Base-by-base conservation (phyloP, 2,113 vertebrate genomes). In the Thinocorus orbignyianus region DNA sequence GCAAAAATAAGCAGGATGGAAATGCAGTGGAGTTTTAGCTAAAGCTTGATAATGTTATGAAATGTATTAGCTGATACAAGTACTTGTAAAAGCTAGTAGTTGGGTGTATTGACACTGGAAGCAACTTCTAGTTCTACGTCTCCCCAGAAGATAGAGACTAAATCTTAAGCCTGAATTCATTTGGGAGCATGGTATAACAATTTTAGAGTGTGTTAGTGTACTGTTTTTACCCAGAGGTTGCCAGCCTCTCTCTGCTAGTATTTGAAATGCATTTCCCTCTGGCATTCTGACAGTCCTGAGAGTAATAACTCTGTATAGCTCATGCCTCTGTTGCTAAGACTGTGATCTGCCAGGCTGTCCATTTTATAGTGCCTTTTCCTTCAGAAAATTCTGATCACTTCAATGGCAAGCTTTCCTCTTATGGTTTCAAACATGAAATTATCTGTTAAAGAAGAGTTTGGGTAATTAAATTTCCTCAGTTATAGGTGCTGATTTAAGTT, bases 131-230 rank as follows among this genome's bases (percentile, higher is more conserved):
- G 3, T 22, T 7, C 3, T 18, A 35, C 4, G 18, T 58, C 14
- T 68, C 4, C n/a, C 7, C 13, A 62, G 25, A 37, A 76, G 20
- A 65, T 4, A 65, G 23, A 64, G 9, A 24, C 16, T 46, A 73
- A 65, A 42, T 57, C 31, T 3, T 58, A 79, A 79, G 13, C 12
- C 19, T 54, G 11, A 61, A 39, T 55, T 62, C 23, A 35, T 17
- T 3, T 28, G 6, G 57, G 12, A 58, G 9, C 37, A 14, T 2
- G 5, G 3, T 25, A 4, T 35, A 55, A 33, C 0, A n/a, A 66
- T 66, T 70, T 54, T 9, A 28, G 10, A 62, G 11, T 35, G 8
- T n/a, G 23, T 37, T 65, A 13, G 3, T 68, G 14, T 51, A 28
- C 31, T 54, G 10, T 4, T 78, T 78, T 78, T 54, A 65, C n/a